Evolutionary conservation across 2,888 invertebrate species (phyloP).

Genomic region (Reticulitermes lucifugus): DNA sequence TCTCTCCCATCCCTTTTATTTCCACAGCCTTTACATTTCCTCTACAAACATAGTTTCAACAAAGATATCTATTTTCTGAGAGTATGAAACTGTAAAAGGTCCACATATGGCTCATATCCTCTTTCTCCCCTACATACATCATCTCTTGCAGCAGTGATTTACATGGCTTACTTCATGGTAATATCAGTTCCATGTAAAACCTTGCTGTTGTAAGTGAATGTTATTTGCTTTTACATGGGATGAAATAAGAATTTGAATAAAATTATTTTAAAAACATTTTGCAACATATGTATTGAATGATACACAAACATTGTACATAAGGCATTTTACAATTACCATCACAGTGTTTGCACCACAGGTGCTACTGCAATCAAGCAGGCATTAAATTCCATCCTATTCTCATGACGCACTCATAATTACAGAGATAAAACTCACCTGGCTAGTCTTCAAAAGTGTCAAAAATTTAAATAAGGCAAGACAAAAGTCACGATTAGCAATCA

Average conservation of each 20-base stretch:
- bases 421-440: background rate
- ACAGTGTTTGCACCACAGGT: slow-evolving; percentile 19
- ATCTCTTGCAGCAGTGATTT: too few relatives aligned
- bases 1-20: too few relatives aligned
- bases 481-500: background rate
- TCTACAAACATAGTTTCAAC: too few relatives aligned
- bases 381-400: slow-evolving; percentile 7
- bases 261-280: background rate
- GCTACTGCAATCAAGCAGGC: slow-evolving; percentile 17
- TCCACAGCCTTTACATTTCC: too few relatives aligned
- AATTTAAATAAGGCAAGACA: slow-evolving; percentile 18
- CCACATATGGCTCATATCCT: too few relatives aligned
- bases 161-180: too few relatives aligned
- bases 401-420: background rate
- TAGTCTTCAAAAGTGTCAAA: background rate
- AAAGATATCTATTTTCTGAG: too few relatives aligned
- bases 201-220: too few relatives aligned
- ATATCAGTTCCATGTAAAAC: too few relatives aligned
- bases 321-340: slow-evolving; percentile 7
- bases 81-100: too few relatives aligned
- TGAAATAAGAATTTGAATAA: background rate
- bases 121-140: too few relatives aligned
- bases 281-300: background rate
- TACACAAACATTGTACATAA: background rate
- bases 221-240: too few relatives aligned